Conservation (phyloP, 2,888 invertebrate genomes). For the Isoperla grammatica region DNA sequence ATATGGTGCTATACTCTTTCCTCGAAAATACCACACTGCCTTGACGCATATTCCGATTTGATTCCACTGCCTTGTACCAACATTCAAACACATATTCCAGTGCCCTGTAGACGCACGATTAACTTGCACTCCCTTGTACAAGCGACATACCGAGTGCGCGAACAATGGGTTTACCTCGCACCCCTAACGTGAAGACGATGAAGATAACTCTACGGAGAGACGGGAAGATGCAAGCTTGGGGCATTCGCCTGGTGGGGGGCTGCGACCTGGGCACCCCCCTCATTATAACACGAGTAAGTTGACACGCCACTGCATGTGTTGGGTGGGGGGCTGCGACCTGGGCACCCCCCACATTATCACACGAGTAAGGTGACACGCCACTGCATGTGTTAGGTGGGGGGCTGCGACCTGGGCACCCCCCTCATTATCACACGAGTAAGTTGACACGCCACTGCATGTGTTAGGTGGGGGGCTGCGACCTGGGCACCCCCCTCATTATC, state of each 20-base stretch:
- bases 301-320: constrained; percentile 69
- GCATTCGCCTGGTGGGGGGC: constrained; percentile 81
- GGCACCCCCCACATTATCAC: constrained; percentile 83
- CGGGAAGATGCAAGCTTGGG: constrained; percentile 70
- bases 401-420: constrained; percentile 78
- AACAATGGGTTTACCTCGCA: constrained; percentile 29
- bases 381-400: constrained; percentile 81
- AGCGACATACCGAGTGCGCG: not conserved
- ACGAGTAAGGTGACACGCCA: constrained; percentile 68
- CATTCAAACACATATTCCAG: too few relatives aligned
- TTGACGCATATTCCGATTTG: too few relatives aligned
- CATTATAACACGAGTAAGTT: constrained; percentile 79
- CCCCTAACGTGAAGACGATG: constrained; percentile 62
- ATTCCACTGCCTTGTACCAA: too few relatives aligned
- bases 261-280: constrained; percentile 80
- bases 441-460: constrained; percentile 67
- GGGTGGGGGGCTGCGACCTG: constrained; percentile 81
- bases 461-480: constrained; percentile 79
- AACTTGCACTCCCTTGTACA: too few relatives aligned
- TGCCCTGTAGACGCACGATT: too few relatives aligned
- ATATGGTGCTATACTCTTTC: too few relatives aligned
- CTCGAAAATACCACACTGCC: too few relatives aligned
- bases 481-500: constrained; percentile 80
- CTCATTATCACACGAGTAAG: constrained; percentile 85
- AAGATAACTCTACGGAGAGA: constrained; percentile 71